A percentile compares a stretch with the other conserved stretches of the same genome.
Conservation (phyloP, 2,888 invertebrate species). For the Clivina fossor region DNA sequence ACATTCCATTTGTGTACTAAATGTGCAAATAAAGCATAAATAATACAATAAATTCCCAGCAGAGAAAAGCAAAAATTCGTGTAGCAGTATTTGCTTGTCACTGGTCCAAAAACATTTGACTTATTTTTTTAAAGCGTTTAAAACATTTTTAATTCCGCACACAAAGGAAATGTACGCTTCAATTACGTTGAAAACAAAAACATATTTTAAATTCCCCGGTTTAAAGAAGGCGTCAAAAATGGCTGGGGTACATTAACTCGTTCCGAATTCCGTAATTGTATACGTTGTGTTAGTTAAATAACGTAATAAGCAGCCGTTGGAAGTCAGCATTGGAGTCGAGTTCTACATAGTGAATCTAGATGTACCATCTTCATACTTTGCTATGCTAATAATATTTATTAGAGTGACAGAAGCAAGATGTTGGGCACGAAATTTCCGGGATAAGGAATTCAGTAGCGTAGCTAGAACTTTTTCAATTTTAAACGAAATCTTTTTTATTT, state of each 20-base stretch:
- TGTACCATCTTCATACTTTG: not conserved
- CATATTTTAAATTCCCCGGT: constrained; percentile 19
- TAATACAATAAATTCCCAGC: too few species aligned
- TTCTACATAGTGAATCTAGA: not conserved
- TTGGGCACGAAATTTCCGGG: not conserved
- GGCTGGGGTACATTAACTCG: constrained; percentile 4
- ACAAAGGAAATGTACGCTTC: constrained; percentile 13
- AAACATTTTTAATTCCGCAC: constrained; percentile 8
- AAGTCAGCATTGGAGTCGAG: not conserved
- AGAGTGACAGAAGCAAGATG: constrained; percentile 2
- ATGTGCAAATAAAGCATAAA: too few species aligned
- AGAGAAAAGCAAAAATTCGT: too few species aligned
- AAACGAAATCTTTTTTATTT: too few species aligned
- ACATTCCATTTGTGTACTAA: too few species aligned
- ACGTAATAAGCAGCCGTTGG: not conserved
- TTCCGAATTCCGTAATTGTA: constrained; percentile 25
- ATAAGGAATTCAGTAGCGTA: too few species aligned
- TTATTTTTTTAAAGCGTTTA: too few species aligned
- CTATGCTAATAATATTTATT: constrained; percentile 28
- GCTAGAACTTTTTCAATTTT: too few species aligned
- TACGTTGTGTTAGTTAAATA: not conserved
- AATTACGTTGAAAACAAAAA: constrained; percentile 21
- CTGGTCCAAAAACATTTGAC: too few species aligned
- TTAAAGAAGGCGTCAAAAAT: not conserved
- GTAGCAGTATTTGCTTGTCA: too few species aligned